These are phyloP conservation scores for Mycetomoellerius zeteki DNA, from an alignment of 1,140 invertebrate species.

Conservation along the genomic window DNA sequence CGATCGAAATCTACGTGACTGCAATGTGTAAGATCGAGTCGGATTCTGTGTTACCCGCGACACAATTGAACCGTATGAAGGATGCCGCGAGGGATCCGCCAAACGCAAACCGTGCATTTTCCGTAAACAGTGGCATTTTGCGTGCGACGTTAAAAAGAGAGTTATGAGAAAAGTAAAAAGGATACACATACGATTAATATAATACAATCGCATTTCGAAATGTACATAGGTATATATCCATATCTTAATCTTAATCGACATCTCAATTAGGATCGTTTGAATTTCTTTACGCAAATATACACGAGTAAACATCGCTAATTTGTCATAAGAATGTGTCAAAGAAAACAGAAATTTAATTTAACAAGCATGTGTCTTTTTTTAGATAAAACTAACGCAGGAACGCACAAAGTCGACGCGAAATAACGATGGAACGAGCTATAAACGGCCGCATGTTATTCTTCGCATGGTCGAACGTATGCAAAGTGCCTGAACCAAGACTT, in stretches of 20 bases:
- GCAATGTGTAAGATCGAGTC: conserved; percentile 76
- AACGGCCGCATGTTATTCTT: conserved; percentile 64
- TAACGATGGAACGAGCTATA: conserved; percentile 36
- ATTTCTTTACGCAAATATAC: background rate
- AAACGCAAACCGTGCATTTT: conserved; percentile 24
- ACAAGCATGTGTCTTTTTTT: background rate
- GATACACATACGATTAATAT: background rate
- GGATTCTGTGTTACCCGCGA: conserved; percentile 23
- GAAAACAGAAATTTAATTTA: background rate
- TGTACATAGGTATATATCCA: background rate
- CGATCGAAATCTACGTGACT: conserved; percentile 81
- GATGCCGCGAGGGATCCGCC: background rate
- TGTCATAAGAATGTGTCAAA: background rate
- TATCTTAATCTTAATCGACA: background rate
- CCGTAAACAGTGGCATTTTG: background rate
- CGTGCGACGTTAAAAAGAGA: background rate
- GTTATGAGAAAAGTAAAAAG: background rate
- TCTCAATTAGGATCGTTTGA: background rate
- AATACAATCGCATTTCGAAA: background rate
- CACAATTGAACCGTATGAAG: conserved; percentile 31
- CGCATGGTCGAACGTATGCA: conserved; percentile 68
- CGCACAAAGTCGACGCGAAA: conserved; percentile 39
- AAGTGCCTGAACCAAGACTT: conserved; percentile 48
- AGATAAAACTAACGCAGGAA: conserved; percentile 41
- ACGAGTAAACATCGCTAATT: background rate